Evolutionary conservation across 2,888 invertebrate species (phyloP).

Genomic region (Sarcophaga rosellei): DNA sequence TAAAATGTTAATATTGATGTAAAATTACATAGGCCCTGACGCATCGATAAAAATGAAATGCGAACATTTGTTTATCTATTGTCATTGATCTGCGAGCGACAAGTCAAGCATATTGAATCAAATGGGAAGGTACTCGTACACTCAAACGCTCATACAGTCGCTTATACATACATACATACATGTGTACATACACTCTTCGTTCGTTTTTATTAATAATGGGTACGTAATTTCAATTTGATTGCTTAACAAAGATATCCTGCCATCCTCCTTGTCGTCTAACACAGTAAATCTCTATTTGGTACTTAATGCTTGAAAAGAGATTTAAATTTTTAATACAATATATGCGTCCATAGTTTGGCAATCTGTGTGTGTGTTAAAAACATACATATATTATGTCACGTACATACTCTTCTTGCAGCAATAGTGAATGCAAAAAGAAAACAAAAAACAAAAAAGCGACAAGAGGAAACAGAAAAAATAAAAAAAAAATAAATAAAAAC

Average conservation of each 20-base stretch:
- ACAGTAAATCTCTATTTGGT: constrained; percentile 24
- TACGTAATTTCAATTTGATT: constrained; percentile 63
- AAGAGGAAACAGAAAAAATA: not conserved
- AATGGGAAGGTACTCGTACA: not conserved
- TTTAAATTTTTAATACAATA: not conserved
- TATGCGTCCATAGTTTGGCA: not conserved
- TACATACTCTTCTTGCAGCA: constrained; percentile 20
- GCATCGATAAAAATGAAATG: constrained; percentile 52
- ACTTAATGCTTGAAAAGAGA: constrained; percentile 31
- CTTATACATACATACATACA: too few species aligned
- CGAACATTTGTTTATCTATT: constrained; percentile 70
- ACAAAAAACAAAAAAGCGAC: not conserved
- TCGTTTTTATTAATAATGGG: constrained; percentile 48
- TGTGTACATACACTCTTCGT: not conserved
- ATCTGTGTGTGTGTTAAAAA: not conserved
- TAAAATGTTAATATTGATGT: constrained; percentile 38
- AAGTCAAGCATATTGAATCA: constrained; percentile 53
- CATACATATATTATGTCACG: constrained; percentile 35
- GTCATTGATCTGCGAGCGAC: constrained; percentile 56
- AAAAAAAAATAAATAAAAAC: constrained; percentile 1
- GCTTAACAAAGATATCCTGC: constrained; percentile 56
- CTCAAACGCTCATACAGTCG: not conserved
- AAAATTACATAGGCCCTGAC: constrained; percentile 14
- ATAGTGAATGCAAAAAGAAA: not conserved
- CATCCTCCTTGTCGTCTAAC: constrained; percentile 26